A percentile compares a stretch with the other conserved stretches of the same genome.
phyloP scores from a whole-genome alignment of 2,113 vertebrate species.

The Setophaga coronata region DNA sequence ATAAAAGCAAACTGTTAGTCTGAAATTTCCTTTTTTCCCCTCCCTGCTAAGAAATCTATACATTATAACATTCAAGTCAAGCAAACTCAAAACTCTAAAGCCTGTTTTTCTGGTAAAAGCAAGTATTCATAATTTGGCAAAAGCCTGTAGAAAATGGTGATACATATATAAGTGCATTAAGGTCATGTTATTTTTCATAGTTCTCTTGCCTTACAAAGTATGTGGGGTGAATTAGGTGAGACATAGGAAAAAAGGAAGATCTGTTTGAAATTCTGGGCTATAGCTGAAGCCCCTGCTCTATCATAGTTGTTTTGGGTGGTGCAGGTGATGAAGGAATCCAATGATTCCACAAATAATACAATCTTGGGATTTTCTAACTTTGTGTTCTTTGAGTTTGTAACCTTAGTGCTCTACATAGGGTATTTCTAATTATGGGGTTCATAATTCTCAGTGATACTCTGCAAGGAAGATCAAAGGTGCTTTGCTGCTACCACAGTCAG shows the following conservation, averaged over 20 bases:
- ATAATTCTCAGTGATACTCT: slow-evolving; percentile 19
- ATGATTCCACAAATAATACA: background rate
- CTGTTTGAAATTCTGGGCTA: background rate
- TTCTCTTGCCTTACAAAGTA: background rate
- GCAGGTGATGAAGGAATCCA: background rate
- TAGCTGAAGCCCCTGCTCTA: background rate
- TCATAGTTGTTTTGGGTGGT: background rate
- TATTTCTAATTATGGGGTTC: slow-evolving; percentile 49
- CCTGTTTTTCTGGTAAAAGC: background rate
- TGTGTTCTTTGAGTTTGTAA: background rate
- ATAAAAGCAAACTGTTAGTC: background rate
- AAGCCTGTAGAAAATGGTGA: background rate
- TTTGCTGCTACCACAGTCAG: background rate
- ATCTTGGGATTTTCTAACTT: background rate
- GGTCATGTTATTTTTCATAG: background rate
- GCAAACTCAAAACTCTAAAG: background rate
- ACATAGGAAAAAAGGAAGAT: background rate
- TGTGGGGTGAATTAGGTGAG: background rate
- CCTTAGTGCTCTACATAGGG: background rate
- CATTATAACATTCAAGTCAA: background rate
- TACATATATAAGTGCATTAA: background rate
- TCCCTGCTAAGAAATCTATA: background rate
- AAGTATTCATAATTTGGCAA: background rate
- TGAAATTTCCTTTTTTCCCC: background rate
- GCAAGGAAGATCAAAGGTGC: slow-evolving; percentile 37